Percentiles rank a stretch among this genome's conserved stretches.
phyloP scores from a whole-genome alignment of 2,797 vertebrate genomes.

The Coranthus polyacanthus region DNA sequence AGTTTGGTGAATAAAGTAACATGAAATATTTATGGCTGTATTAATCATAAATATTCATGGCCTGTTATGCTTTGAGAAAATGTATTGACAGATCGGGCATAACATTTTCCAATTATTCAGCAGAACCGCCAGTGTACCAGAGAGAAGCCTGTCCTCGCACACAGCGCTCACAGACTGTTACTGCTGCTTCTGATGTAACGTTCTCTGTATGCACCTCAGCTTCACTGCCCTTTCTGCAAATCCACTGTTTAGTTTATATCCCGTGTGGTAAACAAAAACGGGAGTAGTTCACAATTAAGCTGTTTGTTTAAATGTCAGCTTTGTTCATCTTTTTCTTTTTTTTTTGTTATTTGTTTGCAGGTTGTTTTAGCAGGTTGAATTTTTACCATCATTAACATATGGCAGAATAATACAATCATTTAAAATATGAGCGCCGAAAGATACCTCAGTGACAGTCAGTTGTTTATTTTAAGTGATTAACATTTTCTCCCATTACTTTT shows the following conservation, averaged over 20 bases:
- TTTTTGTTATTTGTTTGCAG: constrained; percentile 1
- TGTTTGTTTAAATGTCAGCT: constrained; percentile 18
- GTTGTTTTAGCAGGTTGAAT: not conserved
- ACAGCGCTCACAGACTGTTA: constrained; percentile 13
- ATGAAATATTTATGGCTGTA: constrained; percentile 81
- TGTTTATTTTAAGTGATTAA: constrained; percentile 12
- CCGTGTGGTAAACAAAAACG: constrained; percentile 29
- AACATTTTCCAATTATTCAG: constrained; percentile 73
- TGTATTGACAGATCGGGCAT: constrained; percentile 64
- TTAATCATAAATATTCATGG: constrained; percentile 82
- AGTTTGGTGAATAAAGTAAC: constrained; percentile 62
- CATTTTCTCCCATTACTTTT: constrained; percentile 4
- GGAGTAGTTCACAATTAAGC: constrained; percentile 19
- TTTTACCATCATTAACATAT: constrained; percentile 1
- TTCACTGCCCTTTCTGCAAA: constrained; percentile 35
- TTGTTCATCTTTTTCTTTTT: constrained; percentile 6
- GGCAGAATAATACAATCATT: constrained; percentile 3
- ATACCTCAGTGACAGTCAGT: too few relatives aligned
- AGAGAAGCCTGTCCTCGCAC: constrained; percentile 37
- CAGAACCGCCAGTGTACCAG: constrained; percentile 44
- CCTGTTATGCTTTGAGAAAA: constrained; percentile 69
- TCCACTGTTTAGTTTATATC: constrained; percentile 34
- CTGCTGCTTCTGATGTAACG: constrained; percentile 30
- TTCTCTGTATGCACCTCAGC: constrained; percentile 38
- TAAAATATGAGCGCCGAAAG: not conserved